Base-by-base conservation (phyloP, 1,140 invertebrate genomes). In the Heliothis subflexa region DNA sequence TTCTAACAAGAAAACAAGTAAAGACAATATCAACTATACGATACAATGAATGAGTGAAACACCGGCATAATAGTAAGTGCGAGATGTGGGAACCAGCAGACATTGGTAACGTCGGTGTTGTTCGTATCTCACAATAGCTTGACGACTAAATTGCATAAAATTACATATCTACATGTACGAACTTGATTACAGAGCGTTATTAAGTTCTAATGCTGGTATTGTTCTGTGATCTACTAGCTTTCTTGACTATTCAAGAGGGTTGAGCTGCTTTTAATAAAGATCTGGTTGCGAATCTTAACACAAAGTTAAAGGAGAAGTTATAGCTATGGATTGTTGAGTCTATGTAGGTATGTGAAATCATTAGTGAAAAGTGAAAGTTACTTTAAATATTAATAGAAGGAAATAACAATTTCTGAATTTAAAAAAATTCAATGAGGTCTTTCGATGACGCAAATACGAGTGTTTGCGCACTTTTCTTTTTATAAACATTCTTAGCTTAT, bases 111-210 rank as follows among this genome's bases (percentile, higher is more conserved):
- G 50, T 71, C 28, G 64, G 54, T 49, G n/a, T 52, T 64, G 57
- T 62, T 50, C 57, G 16, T 47, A 52, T 64, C 59, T 25, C 59
- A 75, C 73, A 75, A 52, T 75, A 18, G 59, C 55, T 75, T 75
- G 73, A 62, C 49, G 59, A 50, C 57, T 75, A 75, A 75, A 75
- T 75, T 75, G 73, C 57, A 64, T 75, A 64, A 75, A 75, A 75
- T 50, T 75, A 75, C 71, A 74, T 64, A 64, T n/a, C 11, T 71
- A 55, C 13, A 28, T 62, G 47, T 68, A 68, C 64, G 4, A 3
- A 7, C 64, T 64, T 14, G 64, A 50, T 62, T 9, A 50, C 21
- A 2, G 47, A 64, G 47, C 40, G 47, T 40, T 52, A 75, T 64
- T 75, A 75, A 45, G 62, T 18, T 40, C 62, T 66, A 16, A 13